A percentile compares a stretch with the other conserved stretches of the same genome.
Conservation (phyloP, 1,140 invertebrate genomes). For the Drosophila equinoxialis region DNA sequence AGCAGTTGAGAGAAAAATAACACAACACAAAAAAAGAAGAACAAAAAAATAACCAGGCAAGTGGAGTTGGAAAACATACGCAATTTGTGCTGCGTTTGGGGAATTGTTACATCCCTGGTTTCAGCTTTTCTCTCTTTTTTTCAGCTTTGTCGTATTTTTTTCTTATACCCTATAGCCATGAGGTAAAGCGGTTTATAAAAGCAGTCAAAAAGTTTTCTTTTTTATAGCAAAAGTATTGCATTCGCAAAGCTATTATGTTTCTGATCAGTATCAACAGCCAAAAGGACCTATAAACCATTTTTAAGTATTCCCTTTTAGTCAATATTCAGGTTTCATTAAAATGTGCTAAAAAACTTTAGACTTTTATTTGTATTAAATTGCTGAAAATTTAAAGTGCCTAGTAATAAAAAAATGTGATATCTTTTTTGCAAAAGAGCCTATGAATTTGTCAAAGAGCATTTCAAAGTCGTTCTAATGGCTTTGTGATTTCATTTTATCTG, state of each 20-base stretch:
- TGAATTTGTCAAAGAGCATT: neutral
- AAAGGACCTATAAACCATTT: too few relatives aligned
- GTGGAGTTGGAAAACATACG: conserved; percentile 49
- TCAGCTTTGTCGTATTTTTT: conserved; percentile 57
- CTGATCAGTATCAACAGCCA: neutral
- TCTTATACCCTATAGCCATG: conserved; percentile 31
- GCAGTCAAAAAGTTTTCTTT: neutral
- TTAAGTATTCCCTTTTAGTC: too few relatives aligned
- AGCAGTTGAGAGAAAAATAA: conserved; percentile 49
- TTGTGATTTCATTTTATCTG: conserved; percentile 17
- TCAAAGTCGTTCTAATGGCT: neutral
- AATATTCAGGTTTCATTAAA: too few relatives aligned
- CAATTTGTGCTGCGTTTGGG: conserved; percentile 72
- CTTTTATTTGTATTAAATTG: too few relatives aligned
- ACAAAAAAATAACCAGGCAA: conserved; percentile 27
- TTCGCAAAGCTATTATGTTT: neutral
- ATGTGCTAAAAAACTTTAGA: too few relatives aligned
- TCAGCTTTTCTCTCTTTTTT: conserved; percentile 25
- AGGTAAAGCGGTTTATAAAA: conserved; percentile 36
- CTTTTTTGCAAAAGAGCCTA: too few relatives aligned
- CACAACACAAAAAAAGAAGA: conserved; percentile 5
- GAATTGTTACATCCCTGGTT: conserved; percentile 40
- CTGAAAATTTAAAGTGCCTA: too few relatives aligned
- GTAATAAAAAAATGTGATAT: too few relatives aligned
- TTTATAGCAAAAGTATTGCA: neutral